Evolutionary conservation across 2,888 invertebrate species (phyloP).

Genomic region (Leptinotarsa juncta): DNA sequence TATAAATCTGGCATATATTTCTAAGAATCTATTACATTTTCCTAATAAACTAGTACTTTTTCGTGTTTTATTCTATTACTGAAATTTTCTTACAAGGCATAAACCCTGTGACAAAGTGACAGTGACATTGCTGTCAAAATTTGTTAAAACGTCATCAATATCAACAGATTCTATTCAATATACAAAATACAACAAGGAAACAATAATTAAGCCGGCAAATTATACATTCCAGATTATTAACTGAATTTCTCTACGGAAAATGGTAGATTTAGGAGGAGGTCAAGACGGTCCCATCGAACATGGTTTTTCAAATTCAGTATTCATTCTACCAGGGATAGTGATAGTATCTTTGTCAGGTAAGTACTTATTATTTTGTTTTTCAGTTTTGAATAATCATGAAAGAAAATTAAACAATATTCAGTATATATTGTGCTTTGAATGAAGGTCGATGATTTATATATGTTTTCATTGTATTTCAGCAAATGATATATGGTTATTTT

Average conservation of each 20-base stretch:
- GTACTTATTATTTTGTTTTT: slow-evolving; percentile 49
- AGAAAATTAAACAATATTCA: not conserved
- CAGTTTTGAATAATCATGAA: not conserved
- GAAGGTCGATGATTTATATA: not conserved
- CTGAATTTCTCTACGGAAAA: slow-evolving; percentile 56
- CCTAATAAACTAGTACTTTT: not conserved
- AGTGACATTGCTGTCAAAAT: not conserved
- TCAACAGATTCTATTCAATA: not conserved
- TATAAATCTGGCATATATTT: too few relatives aligned
- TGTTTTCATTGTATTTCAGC: not conserved
- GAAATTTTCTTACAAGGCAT: too few relatives aligned
- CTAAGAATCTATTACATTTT: too few relatives aligned
- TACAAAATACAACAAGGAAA: not conserved
- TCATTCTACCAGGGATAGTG: slow-evolving; percentile 86
- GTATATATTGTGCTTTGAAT: not conserved
- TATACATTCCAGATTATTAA: too few relatives aligned
- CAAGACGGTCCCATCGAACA: slow-evolving; percentile 86
- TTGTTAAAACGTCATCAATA: slow-evolving; percentile 1
- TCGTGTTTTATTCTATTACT: not conserved
- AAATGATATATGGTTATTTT: not conserved
- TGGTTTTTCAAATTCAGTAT: slow-evolving; percentile 88
- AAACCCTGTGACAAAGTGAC: too few relatives aligned
- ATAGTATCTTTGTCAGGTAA: slow-evolving; percentile 84
- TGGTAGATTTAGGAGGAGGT: slow-evolving; percentile 88
- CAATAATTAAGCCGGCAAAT: not conserved